Evolutionary conservation across 1,140 invertebrate genomes (phyloP).

Genomic region (Drosophila busckii): DNA sequence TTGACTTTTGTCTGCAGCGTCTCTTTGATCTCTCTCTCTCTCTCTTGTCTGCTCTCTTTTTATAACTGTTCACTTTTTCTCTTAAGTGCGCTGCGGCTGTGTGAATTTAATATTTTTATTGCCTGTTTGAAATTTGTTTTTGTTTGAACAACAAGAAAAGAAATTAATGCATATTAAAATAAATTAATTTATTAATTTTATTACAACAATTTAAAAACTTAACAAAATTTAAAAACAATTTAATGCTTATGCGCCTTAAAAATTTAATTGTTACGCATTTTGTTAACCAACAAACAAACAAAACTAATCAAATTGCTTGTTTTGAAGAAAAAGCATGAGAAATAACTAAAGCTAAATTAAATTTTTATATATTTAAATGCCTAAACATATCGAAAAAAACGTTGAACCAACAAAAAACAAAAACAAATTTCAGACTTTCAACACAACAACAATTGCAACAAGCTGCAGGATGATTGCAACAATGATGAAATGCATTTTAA

Average conservation of each 20-base stretch:
- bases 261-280: constrained; percentile 41
- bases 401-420: constrained; percentile 60
- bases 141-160: constrained; percentile 45
- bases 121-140: constrained; percentile 77
- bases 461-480: constrained; percentile 40
- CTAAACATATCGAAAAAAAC: constrained; percentile 37
- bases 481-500: constrained; percentile 37
- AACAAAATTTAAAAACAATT: constrained; percentile 20
- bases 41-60: not conserved
- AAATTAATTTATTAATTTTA: constrained; percentile 54
- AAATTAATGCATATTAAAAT: constrained; percentile 22
- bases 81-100: constrained; percentile 41
- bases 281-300: constrained; percentile 14
- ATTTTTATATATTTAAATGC: constrained; percentile 18
- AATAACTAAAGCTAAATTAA: constrained; percentile 35
- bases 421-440: constrained; percentile 73
- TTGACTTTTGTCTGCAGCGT: not conserved
- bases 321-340: constrained; percentile 11
- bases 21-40: constrained; percentile 1
- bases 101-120: constrained; percentile 44
- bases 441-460: constrained; percentile 43
- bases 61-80: constrained; percentile 14
- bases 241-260: no score
- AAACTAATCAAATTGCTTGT: constrained; percentile 24
- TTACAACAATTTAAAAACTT: constrained; percentile 44